Percentiles rank a stretch among this genome's conserved stretches.
These are phyloP conservation scores for Drosophila sordidula DNA, from an alignment of 2,888 invertebrate genomes.

Conservation along the genomic window DNA sequence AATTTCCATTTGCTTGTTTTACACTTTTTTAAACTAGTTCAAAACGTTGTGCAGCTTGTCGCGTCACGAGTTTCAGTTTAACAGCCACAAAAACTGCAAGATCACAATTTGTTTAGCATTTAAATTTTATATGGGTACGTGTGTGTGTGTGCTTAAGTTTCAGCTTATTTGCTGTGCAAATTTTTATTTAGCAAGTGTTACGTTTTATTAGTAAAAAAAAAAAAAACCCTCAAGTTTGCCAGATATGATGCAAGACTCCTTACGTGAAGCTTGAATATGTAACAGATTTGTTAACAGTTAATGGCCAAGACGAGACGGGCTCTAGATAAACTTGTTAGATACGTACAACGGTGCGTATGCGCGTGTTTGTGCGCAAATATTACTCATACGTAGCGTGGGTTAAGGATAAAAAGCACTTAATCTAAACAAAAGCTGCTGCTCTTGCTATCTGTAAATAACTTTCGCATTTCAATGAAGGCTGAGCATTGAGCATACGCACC, in stretches of 20 bases:
- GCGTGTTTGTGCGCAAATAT: constrained; percentile 33
- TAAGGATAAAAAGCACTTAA: constrained; percentile 43
- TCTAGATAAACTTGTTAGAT: constrained; percentile 9
- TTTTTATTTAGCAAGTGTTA: constrained; percentile 51
- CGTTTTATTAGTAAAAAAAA: constrained; percentile 42
- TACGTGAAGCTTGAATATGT: constrained; percentile 5
- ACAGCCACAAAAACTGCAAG: constrained; percentile 54
- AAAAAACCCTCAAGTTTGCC: constrained; percentile 5
- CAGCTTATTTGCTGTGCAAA: constrained; percentile 51
- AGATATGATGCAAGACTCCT: constrained; percentile 45
- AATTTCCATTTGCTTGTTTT: not conserved
- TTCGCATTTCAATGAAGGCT: constrained; percentile 12
- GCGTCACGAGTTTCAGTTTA: constrained; percentile 74
- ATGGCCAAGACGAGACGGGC: not conserved
- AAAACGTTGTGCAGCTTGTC: constrained; percentile 14
- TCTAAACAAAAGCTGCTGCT: constrained; percentile 38
- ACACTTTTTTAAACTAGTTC: constrained; percentile 24
- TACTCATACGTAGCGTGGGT: constrained; percentile 48
- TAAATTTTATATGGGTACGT: constrained; percentile 8
- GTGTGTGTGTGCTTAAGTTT: constrained; percentile 22
- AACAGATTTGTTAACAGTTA: constrained; percentile 24
- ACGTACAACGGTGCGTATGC: constrained; percentile 41
- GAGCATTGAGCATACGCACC: constrained; percentile 44
- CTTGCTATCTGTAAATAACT: constrained; percentile 6
- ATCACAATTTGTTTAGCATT: constrained; percentile 55